Base-by-base conservation (phyloP, 1,140 invertebrate species). In the Phymorhynchus buccinoides region DNA sequence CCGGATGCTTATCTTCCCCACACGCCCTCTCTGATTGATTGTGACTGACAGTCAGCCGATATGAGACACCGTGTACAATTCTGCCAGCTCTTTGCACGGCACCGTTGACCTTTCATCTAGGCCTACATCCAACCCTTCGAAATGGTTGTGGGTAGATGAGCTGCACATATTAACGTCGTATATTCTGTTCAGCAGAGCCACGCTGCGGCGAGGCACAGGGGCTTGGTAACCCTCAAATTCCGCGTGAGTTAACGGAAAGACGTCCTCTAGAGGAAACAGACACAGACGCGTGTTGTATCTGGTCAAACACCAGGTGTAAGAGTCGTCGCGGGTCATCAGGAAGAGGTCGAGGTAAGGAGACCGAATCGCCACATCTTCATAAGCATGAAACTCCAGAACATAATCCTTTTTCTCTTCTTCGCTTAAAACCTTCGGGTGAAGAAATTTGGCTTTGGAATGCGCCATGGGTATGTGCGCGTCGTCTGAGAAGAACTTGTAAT, bases 331-430 rank as follows among this genome's bases (percentile, higher is more conserved):
- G 14, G 80, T 82, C 56, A 75, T 37, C 4, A 85, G 52, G 42
- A 85, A 85, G 30, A 85, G 62, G 52, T 85, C 84, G 4, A 85
- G 44, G 84, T 82, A 85, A 77, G 84, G 84, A 37, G 35, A 85
- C 0, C 9, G 48, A 16, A 56, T 56, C 14, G 27, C 52, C 27
- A 37, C 52, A 48, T 56, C 44, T 30, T 32, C 32, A 30, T 6
- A 3, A 9, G 68, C 30, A 14, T 73, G 27, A 7, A 4, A 73
- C 44, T 80, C 79, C 44, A 56, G 30, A 22, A 48, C 44, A 27
- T 52, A 42, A n/a, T 30, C n/a, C 1, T 35, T 16, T 18, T 37
- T 80, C 27, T 48, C 6, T n/a, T 32, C 44, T 32, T 80, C 79
- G n/a, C 22, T 12, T 30, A 30, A 56, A 18, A 14, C 32, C 3